Evolutionary conservation across 2,888 invertebrate species (phyloP).

Genomic region (Phaedon cochleariae): DNA sequence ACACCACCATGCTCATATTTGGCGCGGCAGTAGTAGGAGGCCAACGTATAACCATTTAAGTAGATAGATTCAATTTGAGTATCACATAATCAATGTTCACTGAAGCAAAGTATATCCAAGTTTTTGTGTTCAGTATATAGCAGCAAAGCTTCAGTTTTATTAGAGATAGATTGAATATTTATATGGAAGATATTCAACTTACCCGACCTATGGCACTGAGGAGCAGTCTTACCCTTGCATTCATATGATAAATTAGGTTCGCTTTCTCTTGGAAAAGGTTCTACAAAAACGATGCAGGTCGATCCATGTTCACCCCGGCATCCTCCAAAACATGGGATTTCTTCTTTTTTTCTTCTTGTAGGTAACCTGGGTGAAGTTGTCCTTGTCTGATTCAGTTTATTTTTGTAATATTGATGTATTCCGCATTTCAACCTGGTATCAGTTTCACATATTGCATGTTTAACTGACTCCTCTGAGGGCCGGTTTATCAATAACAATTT

Average conservation of each 20-base stretch:
- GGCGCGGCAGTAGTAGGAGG: not conserved
- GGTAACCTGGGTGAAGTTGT: not conserved
- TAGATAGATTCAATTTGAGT: not conserved
- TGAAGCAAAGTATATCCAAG: not conserved
- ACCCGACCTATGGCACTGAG: not conserved
- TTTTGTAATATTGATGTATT: not conserved
- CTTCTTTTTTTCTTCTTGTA: conserved; percentile 1
- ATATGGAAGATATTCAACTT: conserved; percentile 6
- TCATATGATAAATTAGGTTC: not conserved
- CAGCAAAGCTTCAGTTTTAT: not conserved
- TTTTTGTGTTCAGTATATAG: not conserved
- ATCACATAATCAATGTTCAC: conserved; percentile 3
- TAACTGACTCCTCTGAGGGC: not conserved
- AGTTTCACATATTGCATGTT: not conserved
- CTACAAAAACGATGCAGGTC: conserved; percentile 5
- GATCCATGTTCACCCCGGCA: not conserved
- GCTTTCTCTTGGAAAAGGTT: conserved; percentile 4
- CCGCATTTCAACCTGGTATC: not conserved
- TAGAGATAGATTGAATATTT: not conserved
- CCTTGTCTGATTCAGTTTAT: not conserved
- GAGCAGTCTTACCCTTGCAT: not conserved
- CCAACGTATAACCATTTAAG: not conserved
- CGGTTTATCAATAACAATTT: too few relatives aligned
- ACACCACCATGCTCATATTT: not conserved
- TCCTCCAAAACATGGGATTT: not conserved